Conservation (phyloP, 2,888 invertebrate species). For the Sicus ferrugineus region DNA sequence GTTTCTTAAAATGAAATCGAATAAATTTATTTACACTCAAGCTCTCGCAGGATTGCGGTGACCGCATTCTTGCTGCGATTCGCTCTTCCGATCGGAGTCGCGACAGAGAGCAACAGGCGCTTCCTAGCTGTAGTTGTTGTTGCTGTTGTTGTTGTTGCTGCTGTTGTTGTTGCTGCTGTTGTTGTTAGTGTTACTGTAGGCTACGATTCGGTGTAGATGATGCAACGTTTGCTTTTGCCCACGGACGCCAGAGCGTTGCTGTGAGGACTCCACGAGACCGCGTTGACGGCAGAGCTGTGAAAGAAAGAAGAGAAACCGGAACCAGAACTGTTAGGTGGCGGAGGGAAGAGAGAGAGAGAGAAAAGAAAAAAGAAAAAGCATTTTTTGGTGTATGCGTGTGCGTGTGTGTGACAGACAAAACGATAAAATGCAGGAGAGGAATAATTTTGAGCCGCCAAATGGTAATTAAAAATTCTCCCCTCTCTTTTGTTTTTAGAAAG, state of each 20-base stretch:
- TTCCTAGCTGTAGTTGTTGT: background rate
- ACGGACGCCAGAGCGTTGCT: slow-evolving; percentile 82
- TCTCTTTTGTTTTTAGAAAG: too few relatives aligned
- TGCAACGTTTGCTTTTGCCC: slow-evolving; percentile 81
- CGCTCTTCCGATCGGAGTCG: background rate
- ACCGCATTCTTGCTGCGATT: too few relatives aligned
- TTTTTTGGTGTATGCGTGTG: slow-evolving; percentile 15
- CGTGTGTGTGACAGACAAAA: background rate
- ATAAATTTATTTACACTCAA: background rate
- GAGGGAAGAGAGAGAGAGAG: slow-evolving; percentile 35
- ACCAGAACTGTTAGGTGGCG: slow-evolving; percentile 48
- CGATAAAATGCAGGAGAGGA: too few relatives aligned
- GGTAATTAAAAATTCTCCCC: background rate
- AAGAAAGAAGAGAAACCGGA: slow-evolving; percentile 58
- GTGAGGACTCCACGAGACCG: slow-evolving; percentile 89
- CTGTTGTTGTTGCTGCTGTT: slow-evolving; percentile 4
- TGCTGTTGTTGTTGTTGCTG: slow-evolving; percentile 23
- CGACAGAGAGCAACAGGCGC: background rate
- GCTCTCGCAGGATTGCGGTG: too few relatives aligned
- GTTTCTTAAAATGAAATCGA: background rate
- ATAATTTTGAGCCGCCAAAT: too few relatives aligned
- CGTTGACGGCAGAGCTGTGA: slow-evolving; percentile 82
- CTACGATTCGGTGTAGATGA: slow-evolving; percentile 79
- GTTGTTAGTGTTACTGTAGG: slow-evolving; percentile 38
- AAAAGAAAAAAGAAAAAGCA: slow-evolving; percentile 34